phyloP scores from a whole-genome alignment of 2,888 invertebrate genomes.

The Elysia crispata region DNA sequence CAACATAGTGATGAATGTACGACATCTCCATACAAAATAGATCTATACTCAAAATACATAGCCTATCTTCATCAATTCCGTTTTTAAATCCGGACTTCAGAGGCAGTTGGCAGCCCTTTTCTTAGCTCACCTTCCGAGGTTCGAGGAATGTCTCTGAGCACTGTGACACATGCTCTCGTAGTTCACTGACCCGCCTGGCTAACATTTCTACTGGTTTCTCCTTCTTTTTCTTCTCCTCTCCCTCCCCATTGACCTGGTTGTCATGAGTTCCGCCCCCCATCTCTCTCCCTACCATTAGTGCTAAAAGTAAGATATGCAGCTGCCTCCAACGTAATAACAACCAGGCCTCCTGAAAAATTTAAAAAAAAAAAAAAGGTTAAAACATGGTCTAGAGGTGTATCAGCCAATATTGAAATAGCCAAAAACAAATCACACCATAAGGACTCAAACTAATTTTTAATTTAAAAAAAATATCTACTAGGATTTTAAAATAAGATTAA shows the following conservation, averaged over 20 bases:
- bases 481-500: too few species aligned
- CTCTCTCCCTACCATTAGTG: slow-evolving; percentile 66
- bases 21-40: too few species aligned
- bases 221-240: slow-evolving; percentile 27
- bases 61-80: too few species aligned
- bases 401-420: not conserved
- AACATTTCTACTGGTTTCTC: slow-evolving; percentile 53
- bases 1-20: too few species aligned
- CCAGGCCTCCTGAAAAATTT: slow-evolving; percentile 73
- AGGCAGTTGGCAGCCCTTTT: too few species aligned
- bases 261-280: slow-evolving; percentile 54
- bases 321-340: slow-evolving; percentile 76
- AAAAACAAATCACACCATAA: too few species aligned
- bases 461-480: too few species aligned
- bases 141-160: slow-evolving; percentile 47
- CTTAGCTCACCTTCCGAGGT: slow-evolving; percentile 46
- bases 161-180: slow-evolving; percentile 53
- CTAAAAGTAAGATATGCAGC: slow-evolving; percentile 73
- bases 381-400: not conserved
- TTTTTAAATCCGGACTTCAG: too few species aligned
- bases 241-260: slow-evolving; percentile 80
- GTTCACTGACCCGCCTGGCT: slow-evolving; percentile 31
- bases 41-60: too few species aligned
- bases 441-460: too few species aligned
- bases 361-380: slow-evolving; percentile 11